These are phyloP conservation scores for Hemiscyllium ocellatum DNA, from an alignment of 2,113 vertebrate species.

Conservation along the genomic window DNA sequence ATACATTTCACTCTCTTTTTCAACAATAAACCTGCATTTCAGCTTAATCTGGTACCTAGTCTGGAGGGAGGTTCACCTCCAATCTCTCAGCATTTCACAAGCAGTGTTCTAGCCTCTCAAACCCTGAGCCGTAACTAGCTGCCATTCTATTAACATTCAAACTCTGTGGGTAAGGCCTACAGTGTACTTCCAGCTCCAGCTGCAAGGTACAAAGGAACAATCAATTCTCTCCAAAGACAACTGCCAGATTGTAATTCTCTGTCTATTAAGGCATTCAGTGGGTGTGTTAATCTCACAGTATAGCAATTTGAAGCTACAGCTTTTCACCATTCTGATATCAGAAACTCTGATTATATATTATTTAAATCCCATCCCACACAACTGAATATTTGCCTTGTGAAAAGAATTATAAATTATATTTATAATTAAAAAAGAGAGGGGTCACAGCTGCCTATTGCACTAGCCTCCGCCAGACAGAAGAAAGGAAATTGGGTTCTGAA, in stretches of 20 bases:
- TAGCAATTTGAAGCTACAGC: not conserved
- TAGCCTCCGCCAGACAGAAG: not conserved
- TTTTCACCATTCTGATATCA: constrained; percentile 15
- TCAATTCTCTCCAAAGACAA: not conserved
- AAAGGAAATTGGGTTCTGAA: not conserved
- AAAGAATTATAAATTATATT: constrained; percentile 17
- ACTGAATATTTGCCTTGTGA: not conserved
- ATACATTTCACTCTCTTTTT: not conserved
- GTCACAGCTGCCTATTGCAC: not conserved
- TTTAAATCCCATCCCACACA: constrained; percentile 21
- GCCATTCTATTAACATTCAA: not conserved
- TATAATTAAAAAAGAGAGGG: not conserved
- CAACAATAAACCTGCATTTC: not conserved
- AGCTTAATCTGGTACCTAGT: not conserved
- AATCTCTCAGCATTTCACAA: not conserved
- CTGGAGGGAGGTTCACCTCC: not conserved
- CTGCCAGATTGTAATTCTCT: not conserved
- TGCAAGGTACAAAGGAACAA: not conserved
- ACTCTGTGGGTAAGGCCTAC: not conserved
- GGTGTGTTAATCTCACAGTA: not conserved
- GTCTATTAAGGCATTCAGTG: constrained; percentile 22
- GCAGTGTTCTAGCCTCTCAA: not conserved
- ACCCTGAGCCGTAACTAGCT: not conserved
- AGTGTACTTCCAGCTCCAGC: not conserved
- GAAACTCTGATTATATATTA: constrained; percentile 24